Evolutionary conservation across 30 jellyfish, hydroid and myxozoan genomes (phyloP).

Genomic region (Aurelia aurita): DNA sequence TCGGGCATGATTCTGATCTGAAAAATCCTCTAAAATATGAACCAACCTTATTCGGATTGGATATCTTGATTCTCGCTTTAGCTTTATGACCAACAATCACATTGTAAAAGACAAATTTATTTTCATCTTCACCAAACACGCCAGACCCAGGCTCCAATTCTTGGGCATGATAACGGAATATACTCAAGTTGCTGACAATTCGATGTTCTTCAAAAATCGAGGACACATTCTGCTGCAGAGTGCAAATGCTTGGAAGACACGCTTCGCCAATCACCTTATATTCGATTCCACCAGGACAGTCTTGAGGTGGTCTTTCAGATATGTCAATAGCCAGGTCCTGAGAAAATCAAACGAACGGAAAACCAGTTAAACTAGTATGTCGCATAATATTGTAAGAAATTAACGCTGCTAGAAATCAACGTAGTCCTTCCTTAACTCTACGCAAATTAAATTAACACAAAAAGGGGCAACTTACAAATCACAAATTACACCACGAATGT

Average conservation of each 20-base stretch:
- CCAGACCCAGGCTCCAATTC: conserved; percentile 92
- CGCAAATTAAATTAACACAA: no score
- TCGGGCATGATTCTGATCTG: no score
- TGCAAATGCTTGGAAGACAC: conserved; percentile 83
- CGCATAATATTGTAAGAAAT: no score
- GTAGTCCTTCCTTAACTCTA: no score
- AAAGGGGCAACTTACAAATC: no score
- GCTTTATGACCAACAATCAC: conserved; percentile 94
- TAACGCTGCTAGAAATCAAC: no score
- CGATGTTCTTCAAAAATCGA: conserved; percentile 96
- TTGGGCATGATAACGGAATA: conserved; percentile 73
- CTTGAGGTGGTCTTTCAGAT: conserved; percentile 87
- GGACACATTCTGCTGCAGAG: conserved; percentile 68
- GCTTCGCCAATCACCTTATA: conserved; percentile 86
- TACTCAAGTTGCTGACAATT: conserved; percentile 79
- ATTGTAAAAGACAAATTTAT: conserved; percentile 80
- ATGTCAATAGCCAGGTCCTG: conserved; percentile 91
- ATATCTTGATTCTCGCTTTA: conserved; percentile 73
- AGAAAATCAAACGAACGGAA: no score
- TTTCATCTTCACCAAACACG: conserved; percentile 92
- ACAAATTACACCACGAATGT: no score
- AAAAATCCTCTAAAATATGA: no score
- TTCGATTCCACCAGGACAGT: conserved; percentile 88
- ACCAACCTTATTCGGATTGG: conserved; percentile 86
- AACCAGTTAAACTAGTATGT: no score